Evolutionary conservation across 2,797 vertebrate genomes (phyloP), one percentile per base, ranked within the genome.

Genomic region (Anguilla marmorata): DNA sequence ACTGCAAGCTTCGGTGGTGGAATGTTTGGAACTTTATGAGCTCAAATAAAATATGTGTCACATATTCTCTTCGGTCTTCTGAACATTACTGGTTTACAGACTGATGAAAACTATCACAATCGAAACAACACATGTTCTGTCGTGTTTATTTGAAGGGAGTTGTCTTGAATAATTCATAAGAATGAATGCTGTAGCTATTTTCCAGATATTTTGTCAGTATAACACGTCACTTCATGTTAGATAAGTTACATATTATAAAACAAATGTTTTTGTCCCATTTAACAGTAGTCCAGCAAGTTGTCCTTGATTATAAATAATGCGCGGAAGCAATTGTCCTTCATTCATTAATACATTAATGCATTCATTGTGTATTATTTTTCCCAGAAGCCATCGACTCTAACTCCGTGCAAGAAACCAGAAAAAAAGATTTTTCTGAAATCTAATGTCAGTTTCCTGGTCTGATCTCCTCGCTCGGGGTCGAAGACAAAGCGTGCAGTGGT

Each of bases 1-100:
- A 82, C 8, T 24, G 24, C 19, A 21, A 19, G 66, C 41, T 21
- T 50, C 7, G 50, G 79, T 11, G 21, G 19, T 48, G 7, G 79
- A 82, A 48, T 82, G 79, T 50, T 48, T 82, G 21, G 45, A 82
- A 82, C 41, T 82, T 76, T 76, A 76, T 41, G 21, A 12, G 79
- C 79, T 82, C 41, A 48, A 48, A 50, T 82, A n/a, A 50, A 82
- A 82, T n/a, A 50, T 45, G 24, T 82, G 45, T 82, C 45, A 21
- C 12, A 41, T 76, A 37, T 27, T 37, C 37, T 79, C 7, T 2
- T 82, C 27, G 45, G 9, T 82, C 16, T 48, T 82, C 41, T 0
- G 14, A 45, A 24, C 37, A 79, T 24, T 79, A 45, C 41, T 41
- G 33, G 9, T 45, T 74, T 16, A 45, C 12, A 37, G 33, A 76